phyloP scores from a whole-genome alignment of 2,113 vertebrate species.

The Clupea harengus region DNA sequence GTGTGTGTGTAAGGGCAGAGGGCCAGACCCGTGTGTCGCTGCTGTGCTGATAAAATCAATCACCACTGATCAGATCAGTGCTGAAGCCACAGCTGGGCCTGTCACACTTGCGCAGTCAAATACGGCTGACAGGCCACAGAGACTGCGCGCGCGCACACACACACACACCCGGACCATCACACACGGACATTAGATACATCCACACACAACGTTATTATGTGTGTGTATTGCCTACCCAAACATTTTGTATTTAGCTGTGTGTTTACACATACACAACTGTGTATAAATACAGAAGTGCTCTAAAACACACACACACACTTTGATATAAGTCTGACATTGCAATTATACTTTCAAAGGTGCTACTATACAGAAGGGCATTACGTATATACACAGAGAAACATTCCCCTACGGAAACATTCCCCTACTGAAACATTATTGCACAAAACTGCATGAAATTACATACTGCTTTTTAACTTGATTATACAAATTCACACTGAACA shows the following conservation, averaged over 20 bases:
- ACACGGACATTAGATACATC: not conserved
- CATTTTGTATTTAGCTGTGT: not conserved
- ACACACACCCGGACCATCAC: not conserved
- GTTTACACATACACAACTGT: not conserved
- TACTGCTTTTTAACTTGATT: not conserved
- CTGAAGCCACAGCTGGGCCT: slow-evolving; percentile 22
- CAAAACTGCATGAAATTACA: not conserved
- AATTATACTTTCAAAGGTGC: not conserved
- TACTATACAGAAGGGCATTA: not conserved
- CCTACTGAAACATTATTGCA: not conserved
- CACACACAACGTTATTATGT: not conserved
- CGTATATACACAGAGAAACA: not conserved
- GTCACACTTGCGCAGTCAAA: slow-evolving; percentile 9
- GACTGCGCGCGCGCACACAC: not conserved
- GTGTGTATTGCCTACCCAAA: not conserved
- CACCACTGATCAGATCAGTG: slow-evolving; percentile 40
- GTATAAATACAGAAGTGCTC: not conserved
- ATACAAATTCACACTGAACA: not conserved
- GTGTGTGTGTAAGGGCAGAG: slow-evolving; percentile 27
- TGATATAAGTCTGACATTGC: not conserved
- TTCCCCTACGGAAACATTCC: not conserved
- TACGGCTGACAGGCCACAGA: slow-evolving; percentile 1
- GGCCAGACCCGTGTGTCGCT: slow-evolving; percentile 31
- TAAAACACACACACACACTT: not conserved
- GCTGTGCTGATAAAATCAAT: slow-evolving; percentile 41